Base-by-base conservation (phyloP, 2,888 invertebrate genomes). In the Tinea trinotella region DNA sequence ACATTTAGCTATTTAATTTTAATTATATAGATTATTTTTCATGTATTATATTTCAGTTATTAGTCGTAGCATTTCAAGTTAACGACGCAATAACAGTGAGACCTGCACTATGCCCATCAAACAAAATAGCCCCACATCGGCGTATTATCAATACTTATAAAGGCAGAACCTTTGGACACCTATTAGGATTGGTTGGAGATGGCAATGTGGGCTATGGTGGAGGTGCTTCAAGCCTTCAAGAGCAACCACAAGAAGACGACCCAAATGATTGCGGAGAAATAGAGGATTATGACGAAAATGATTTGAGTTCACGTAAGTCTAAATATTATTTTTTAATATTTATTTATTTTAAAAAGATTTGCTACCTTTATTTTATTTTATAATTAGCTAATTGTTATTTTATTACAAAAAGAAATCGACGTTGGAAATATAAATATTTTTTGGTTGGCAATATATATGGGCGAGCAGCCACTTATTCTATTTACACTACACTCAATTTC, bases 221-320 rank as follows among this genome's bases (percentile, higher is more conserved):
- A 15, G 53, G 53, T 9, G 2, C 19, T 4, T 17, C 9, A 3
- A 66, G 68, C 49, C 64, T 80, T 13, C 70, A 75, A 59, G 83
- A 83, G 55, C 61, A 70, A 24, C 76, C 78, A 0, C 74, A 80
- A 56, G 70, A 69, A 34, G 80, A 82, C 44, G 76, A 76, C 9
- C 70, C 70, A 0, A 68, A 73, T 24, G 84, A 84, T 50, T 85
- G 84, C 52, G 82, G 81, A 0, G 80, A 82, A 55, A 84, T 85
- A 56, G 84, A 81, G 15, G 83, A 84, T 58, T 84, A 85, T 55
- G 84, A 84, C 44, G 83, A 85, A 66, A 77, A 73, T 52, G 83
- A 83, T 62, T 65, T 83, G 1, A 78, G 81, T 62, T 74, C 79
- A 24, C 57, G 84, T 84, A 58, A 71, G 78, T 69, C 7, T n/a